Base-by-base conservation (phyloP, 1,140 invertebrate species). In the Brachionus rotundiformis region DNA sequence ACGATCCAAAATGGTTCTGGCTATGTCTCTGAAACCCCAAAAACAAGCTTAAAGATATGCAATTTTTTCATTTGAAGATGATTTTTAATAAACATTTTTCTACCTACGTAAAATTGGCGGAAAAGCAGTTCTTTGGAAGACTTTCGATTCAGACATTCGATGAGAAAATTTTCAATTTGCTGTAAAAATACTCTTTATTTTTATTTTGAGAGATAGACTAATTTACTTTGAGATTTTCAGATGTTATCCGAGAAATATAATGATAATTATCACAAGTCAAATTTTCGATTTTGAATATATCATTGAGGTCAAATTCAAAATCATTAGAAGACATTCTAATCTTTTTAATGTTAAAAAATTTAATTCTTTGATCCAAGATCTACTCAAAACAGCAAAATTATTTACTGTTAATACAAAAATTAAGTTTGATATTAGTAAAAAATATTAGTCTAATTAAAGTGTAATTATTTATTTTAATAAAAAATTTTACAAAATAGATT, bases 11-110 rank as follows among this genome's bases (percentile, higher is more conserved):
- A 86, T 65, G 11, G 83, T 59, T 25, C 83, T 81, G 10, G 84
- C 85, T 75, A 84, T 82, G 44, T 85, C 84, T 82, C 82, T 84
- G 16, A 85, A 83, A n/a, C 85, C 85, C 85, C 85, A 86, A 82
- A 86, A 86, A 83, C 84, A 83, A 27, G 84, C 85, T 86, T 82
- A 49, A 84, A 83, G 25, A 81, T 8, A 59, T n/a, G n/a, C n/a
- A n/a, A n/a, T n/a, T n/a, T n/a, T n/a, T n/a, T n/a, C n/a, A n/a
- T n/a, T n/a, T n/a, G n/a, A n/a, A n/a, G n/a, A n/a, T n/a, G n/a
- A n/a, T 29, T 63, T 63, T 63, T 63, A 29, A 63, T 13, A 63
- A 63, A 63, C 13, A 27, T 29, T 13, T 5, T 29, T 63, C n/a
- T 29, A 63, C 61, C 61, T 6, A 63, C 25, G 10, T 63, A 63